These are phyloP conservation scores for Diadema setosum DNA, from an alignment of 35 echinoderm and acorn worm genomes.

Conservation along the genomic window DNA sequence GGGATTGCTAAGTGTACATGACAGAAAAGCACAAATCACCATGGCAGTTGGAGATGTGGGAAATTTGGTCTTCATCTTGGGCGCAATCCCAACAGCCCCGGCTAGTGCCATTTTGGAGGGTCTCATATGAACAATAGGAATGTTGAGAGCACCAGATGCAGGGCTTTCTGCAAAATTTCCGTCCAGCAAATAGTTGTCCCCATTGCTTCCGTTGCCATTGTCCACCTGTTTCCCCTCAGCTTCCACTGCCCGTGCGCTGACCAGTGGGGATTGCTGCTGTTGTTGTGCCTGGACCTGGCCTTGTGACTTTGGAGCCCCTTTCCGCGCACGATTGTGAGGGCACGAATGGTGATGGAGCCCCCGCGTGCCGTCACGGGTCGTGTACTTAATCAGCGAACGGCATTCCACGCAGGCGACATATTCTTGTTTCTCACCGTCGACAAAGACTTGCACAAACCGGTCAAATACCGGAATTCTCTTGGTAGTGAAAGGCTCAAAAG, in stretches of 20 bases:
- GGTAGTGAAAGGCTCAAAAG: neutral
- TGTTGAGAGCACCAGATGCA: neutral
- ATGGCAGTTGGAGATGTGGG: neutral
- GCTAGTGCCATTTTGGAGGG: neutral
- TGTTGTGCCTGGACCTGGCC: too few species aligned
- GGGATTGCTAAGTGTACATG: too few species aligned
- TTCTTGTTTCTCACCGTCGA: neutral
- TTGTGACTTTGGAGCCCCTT: too few species aligned
- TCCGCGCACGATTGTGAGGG: neutral
- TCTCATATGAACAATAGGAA: neutral
- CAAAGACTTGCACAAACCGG: neutral
- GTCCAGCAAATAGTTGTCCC: neutral
- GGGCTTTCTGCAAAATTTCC: neutral
- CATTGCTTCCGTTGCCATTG: neutral
- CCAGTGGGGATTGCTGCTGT: too few species aligned
- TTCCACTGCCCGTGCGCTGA: neutral
- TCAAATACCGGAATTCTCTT: conserved; percentile 6
- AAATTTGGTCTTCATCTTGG: neutral
- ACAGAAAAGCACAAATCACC: too few species aligned
- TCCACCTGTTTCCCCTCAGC: neutral
- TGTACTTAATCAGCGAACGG: neutral
- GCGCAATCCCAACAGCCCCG: neutral
- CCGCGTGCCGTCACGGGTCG: neutral
- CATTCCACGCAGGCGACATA: neutral
- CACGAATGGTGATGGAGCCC: neutral